These are phyloP conservation scores for Cepaea hortensis DNA, from an alignment of 2,888 invertebrate species.

Conservation along the genomic window DNA sequence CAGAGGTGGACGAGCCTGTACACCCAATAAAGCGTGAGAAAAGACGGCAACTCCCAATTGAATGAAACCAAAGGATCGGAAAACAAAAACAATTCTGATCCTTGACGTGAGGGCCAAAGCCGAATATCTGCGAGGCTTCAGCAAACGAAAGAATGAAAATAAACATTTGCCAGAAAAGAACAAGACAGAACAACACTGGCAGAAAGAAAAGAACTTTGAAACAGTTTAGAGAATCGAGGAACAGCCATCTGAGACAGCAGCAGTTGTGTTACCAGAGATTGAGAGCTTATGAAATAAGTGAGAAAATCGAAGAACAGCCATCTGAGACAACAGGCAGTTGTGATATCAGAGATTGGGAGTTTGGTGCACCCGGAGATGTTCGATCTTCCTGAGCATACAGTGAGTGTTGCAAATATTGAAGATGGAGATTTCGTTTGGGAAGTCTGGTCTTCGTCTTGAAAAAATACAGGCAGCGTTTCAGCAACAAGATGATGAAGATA, in stretches of 20 bases:
- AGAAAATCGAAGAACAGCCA: no score
- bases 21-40: no score
- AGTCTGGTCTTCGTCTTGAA: conserved; percentile 62
- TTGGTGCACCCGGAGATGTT: conserved; percentile 57
- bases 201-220: conserved; percentile 62
- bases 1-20: neutral
- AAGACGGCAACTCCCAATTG: conserved; percentile 26
- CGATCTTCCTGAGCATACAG: conserved; percentile 69
- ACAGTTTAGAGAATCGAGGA: conserved; percentile 43
- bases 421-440: conserved; percentile 66
- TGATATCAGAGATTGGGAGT: conserved; percentile 58
- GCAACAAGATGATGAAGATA: neutral
- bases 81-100: conserved; percentile 61
- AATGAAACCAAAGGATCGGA: conserved; percentile 59
- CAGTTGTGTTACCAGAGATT: no score
- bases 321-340: neutral
- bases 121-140: conserved; percentile 68
- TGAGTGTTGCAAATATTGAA: conserved; percentile 69
- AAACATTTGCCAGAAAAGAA: conserved; percentile 65
- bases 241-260: neutral
- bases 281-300: no score
- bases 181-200: conserved; percentile 60
- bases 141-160: conserved; percentile 68
- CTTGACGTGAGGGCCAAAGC: conserved; percentile 66
- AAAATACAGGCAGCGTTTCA: conserved; percentile 57